These are phyloP conservation scores for Carterocephalus palaemon DNA, from an alignment of 2,888 invertebrate species.

Conservation along the genomic window DNA sequence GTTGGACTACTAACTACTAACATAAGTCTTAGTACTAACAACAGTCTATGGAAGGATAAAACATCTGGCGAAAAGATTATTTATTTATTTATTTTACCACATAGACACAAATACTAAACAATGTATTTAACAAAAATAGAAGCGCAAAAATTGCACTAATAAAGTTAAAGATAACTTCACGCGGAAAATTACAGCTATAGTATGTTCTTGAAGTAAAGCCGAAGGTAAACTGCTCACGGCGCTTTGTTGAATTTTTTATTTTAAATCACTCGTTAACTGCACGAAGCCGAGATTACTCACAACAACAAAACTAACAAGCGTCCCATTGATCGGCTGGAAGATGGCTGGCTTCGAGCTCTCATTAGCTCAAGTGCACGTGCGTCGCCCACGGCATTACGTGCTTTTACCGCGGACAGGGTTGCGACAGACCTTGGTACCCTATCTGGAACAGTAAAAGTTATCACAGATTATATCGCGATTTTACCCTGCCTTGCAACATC, in stretches of 20 bases:
- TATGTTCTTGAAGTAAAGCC: too few relatives aligned
- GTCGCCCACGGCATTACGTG: slow-evolving; percentile 52
- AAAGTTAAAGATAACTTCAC: too few relatives aligned
- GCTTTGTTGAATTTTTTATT: slow-evolving; percentile 10
- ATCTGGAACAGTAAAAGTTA: slow-evolving; percentile 11
- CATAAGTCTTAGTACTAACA: too few relatives aligned
- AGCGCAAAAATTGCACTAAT: too few relatives aligned
- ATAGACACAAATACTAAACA: too few relatives aligned
- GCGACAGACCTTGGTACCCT: slow-evolving; percentile 15
- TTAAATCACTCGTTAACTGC: slow-evolving; percentile 5
- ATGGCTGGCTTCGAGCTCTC: slow-evolving; percentile 54
- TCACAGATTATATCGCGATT: slow-evolving; percentile 6
- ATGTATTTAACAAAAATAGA: too few relatives aligned
- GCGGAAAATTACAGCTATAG: too few relatives aligned
- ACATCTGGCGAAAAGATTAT: too few relatives aligned
- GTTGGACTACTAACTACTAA: too few relatives aligned
- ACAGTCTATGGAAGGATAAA: too few relatives aligned
- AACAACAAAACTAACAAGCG: slow-evolving; percentile 48
- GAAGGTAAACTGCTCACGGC: background rate
- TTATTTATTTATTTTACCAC: too few relatives aligned
- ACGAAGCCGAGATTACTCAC: slow-evolving; percentile 30
- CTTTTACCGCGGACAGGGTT: slow-evolving; percentile 29
- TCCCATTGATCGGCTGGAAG: slow-evolving; percentile 56
- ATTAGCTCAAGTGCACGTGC: slow-evolving; percentile 66
- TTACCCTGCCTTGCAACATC: background rate